These are phyloP conservation scores for Liolophura sinensis DNA, from an alignment of 1,140 invertebrate species.

Conservation along the genomic window DNA sequence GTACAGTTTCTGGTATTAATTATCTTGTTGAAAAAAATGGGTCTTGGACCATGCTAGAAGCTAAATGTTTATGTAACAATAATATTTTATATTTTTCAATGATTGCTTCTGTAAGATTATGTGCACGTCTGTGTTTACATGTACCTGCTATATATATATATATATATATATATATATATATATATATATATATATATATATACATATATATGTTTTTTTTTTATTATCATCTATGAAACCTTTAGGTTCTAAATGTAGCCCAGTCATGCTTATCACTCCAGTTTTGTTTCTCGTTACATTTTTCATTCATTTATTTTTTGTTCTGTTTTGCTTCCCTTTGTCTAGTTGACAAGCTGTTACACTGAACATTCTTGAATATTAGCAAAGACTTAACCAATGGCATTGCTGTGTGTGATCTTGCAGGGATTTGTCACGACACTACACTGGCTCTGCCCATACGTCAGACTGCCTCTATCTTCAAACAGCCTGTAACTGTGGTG, in stretches of 20 bases:
- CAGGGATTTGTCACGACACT: slow-evolving; percentile 74
- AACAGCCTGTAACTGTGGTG: slow-evolving; percentile 95
- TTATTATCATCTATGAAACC: background rate
- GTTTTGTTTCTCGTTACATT: too few species aligned
- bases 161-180: slow-evolving; percentile 5
- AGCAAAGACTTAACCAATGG: too few species aligned
- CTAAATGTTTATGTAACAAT: too few species aligned
- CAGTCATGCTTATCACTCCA: background rate
- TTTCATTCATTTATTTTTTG: too few species aligned
- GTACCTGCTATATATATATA: too few species aligned
- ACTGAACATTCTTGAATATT: too few species aligned
- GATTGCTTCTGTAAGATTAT: background rate
- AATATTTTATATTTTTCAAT: too few species aligned
- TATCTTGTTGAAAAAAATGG: too few species aligned
- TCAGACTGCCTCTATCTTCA: slow-evolving; percentile 98
- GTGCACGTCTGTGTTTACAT: background rate
- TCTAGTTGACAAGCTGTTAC: too few species aligned
- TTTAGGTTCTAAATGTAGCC: background rate
- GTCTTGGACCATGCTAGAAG: too few species aligned
- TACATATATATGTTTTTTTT: slow-evolving; percentile 5
- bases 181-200: slow-evolving; percentile 10
- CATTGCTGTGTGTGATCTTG: background rate
- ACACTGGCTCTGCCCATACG: slow-evolving; percentile 92
- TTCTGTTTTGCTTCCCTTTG: too few species aligned
- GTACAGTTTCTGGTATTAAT: too few species aligned